Conservation (phyloP, 1,140 invertebrate species). For the Caerostris extrusa region DNA sequence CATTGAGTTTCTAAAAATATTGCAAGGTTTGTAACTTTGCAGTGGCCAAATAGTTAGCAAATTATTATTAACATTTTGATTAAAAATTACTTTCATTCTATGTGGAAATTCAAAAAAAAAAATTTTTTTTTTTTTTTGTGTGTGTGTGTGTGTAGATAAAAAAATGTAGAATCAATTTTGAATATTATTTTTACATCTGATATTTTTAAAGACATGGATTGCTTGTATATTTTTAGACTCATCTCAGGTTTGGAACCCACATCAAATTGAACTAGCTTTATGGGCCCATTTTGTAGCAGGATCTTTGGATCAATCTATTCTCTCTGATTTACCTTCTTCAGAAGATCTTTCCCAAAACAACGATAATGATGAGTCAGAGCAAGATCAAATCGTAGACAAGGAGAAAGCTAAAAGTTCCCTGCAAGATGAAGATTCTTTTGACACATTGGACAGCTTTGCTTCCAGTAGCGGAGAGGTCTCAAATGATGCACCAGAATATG, state of each 20-base stretch:
- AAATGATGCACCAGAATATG: constrained; percentile 50
- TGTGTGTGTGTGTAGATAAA: too few relatives aligned
- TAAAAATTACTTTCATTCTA: too few relatives aligned
- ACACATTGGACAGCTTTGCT: constrained; percentile 52
- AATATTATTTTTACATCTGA: too few relatives aligned
- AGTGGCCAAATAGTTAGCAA: too few relatives aligned
- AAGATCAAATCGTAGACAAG: background rate
- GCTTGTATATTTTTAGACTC: constrained; percentile 80
- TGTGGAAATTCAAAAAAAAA: too few relatives aligned
- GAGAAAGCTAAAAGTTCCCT: constrained; percentile 20
- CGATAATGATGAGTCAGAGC: background rate
- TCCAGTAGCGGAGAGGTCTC: constrained; percentile 39
- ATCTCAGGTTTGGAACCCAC: constrained; percentile 88
- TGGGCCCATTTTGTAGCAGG: constrained; percentile 94
- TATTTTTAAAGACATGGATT: background rate
- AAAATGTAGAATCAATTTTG: too few relatives aligned
- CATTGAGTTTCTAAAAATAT: too few relatives aligned
- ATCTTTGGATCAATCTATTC: constrained; percentile 90
- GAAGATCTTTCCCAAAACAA: constrained; percentile 38
- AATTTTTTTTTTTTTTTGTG: too few relatives aligned
- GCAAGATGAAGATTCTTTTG: constrained; percentile 28
- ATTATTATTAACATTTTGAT: too few relatives aligned
- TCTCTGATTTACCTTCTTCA: constrained; percentile 87
- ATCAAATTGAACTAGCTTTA: constrained; percentile 92
- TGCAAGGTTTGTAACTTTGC: too few relatives aligned